phyloP scores from a whole-genome alignment of 2,113 vertebrate genomes.

The Suncus etruscus region DNA sequence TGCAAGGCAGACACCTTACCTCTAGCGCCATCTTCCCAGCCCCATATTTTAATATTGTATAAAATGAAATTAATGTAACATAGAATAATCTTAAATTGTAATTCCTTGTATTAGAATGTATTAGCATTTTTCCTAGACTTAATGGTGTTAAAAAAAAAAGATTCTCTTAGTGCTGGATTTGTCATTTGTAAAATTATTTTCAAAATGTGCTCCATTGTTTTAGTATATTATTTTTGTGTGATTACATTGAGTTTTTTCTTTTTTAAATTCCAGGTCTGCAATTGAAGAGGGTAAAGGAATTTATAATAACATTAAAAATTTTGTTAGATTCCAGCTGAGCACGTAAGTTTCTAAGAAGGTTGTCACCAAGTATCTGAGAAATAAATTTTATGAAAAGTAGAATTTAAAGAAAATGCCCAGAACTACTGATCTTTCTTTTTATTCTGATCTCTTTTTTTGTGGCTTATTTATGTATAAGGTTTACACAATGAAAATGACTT shows the following conservation, averaged over 20 bases:
- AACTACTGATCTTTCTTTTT: slow-evolving; percentile 4
- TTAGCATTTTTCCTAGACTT: slow-evolving; percentile 19
- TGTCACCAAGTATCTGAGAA: neutral
- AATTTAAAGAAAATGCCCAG: slow-evolving; percentile 43
- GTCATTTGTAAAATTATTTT: slow-evolving; percentile 59
- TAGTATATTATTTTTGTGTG: slow-evolving; percentile 43
- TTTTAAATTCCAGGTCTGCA: slow-evolving; percentile 93
- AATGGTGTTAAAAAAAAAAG: slow-evolving; percentile 16
- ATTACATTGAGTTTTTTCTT: slow-evolving; percentile 31
- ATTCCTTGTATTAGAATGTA: slow-evolving; percentile 42
- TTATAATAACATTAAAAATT: slow-evolving; percentile 99
- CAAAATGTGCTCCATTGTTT: slow-evolving; percentile 17
- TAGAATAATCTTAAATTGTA: slow-evolving; percentile 45
- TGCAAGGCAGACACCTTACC: too few species aligned
- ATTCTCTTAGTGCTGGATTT: slow-evolving; percentile 17
- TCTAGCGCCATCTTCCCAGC: too few species aligned
- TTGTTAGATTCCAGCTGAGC: slow-evolving; percentile 99
- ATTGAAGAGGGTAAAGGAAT: slow-evolving; percentile 99
- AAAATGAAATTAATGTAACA: slow-evolving; percentile 18
- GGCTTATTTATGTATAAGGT: slow-evolving; percentile 24
- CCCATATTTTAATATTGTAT: neutral
- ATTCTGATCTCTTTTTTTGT: slow-evolving; percentile 13
- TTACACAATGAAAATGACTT: slow-evolving; percentile 48
- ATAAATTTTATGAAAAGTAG: slow-evolving; percentile 40
- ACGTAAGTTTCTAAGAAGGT: slow-evolving; percentile 92